Evolutionary conservation across 2,888 invertebrate species (phyloP), one percentile per base, ranked within the genome.

Genomic region (Hyposoter didymator): DNA sequence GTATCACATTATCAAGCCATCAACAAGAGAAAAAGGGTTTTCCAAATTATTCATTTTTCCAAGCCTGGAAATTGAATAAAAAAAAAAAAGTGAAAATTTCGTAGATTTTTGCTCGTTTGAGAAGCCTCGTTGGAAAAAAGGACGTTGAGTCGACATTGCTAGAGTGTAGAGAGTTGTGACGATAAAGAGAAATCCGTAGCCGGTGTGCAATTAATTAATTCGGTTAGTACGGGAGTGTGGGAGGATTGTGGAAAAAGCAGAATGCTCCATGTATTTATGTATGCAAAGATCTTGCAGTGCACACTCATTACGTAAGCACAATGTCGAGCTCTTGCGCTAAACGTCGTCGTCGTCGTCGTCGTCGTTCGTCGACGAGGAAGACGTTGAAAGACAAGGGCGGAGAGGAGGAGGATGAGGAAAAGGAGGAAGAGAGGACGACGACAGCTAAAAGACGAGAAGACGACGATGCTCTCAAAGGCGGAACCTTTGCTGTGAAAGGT

Each of bases 401-500:
- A n/a, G 28, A 28, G 28, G 2, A 28, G 28, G 79, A 62, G 43
- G 66, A 10, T 28, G 78, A 59, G 2, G 81, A 62, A 67, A 47
- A 10, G 74, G 47, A 55, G 76, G 70, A 32, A n/a, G 47, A 43
- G 19, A 55, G 39, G 12, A 22, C 43, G 22, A 78, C 79, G 64
- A 66, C 64, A 70, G 70, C 39, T 47, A 70, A 78, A 78, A 70
- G 47, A 70, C 72, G 72, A 55, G 72, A 55, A 72, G 47, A 52
- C 76, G 47, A 52, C 19, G 7, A 0, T 75, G 35, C 39, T 32
- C 85, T 76, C 80, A 81, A 84, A 86, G 69, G 73, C 76, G 75
- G 72, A 78, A 81, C 49, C 74, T 84, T 83, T 73, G 78, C 66
- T 59, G 72, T 80, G 80, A 78, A 84, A 86, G 69, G 78, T 86